A percentile compares a stretch with the other conserved stretches of the same genome.
These are phyloP conservation scores for Drosophila rhopaloa DNA, from an alignment of 1,140 invertebrate species.

Conservation along the genomic window DNA sequence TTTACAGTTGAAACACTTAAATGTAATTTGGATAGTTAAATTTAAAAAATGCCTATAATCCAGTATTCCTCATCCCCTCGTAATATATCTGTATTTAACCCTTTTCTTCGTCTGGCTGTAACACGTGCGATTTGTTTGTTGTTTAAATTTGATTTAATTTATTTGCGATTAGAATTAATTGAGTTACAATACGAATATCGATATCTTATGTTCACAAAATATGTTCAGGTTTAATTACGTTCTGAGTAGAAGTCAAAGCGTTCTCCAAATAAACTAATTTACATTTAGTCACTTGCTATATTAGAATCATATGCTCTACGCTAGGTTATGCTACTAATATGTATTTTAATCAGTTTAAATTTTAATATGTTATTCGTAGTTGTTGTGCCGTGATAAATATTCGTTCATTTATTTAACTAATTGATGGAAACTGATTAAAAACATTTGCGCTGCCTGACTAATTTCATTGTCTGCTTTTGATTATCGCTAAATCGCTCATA, in stretches of 20 bases:
- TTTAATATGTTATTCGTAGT: conserved; percentile 51
- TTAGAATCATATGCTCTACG: conserved; percentile 46
- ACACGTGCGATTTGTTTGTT: conserved; percentile 69
- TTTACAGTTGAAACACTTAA: conserved; percentile 80
- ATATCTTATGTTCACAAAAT: conserved; percentile 56
- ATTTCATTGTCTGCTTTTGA: conserved; percentile 77
- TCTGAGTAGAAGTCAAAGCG: conserved; percentile 57
- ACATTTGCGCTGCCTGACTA: conserved; percentile 60
- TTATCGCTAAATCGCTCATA: conserved; percentile 70
- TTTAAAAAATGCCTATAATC: conserved; percentile 68
- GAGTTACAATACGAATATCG: conserved; percentile 49
- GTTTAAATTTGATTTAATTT: conserved; percentile 72
- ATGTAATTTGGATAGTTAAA: conserved; percentile 64
- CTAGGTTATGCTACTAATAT: conserved; percentile 50
- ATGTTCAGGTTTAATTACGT: conserved; percentile 57
- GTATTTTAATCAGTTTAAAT: conserved; percentile 48
- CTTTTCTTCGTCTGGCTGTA: conserved; percentile 58
- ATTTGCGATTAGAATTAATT: conserved; percentile 60
- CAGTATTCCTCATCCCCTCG: conserved; percentile 13
- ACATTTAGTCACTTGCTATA: conserved; percentile 55
- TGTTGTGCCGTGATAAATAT: conserved; percentile 53
- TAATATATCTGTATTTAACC: conserved; percentile 21
- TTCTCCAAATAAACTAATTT: conserved; percentile 46
- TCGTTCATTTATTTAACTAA: conserved; percentile 73
- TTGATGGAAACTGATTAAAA: conserved; percentile 65